Percentiles rank a stretch among this genome's conserved stretches.
phyloP scores from a whole-genome alignment of 1,140 invertebrate species.

The Platyscapa corneri region DNA sequence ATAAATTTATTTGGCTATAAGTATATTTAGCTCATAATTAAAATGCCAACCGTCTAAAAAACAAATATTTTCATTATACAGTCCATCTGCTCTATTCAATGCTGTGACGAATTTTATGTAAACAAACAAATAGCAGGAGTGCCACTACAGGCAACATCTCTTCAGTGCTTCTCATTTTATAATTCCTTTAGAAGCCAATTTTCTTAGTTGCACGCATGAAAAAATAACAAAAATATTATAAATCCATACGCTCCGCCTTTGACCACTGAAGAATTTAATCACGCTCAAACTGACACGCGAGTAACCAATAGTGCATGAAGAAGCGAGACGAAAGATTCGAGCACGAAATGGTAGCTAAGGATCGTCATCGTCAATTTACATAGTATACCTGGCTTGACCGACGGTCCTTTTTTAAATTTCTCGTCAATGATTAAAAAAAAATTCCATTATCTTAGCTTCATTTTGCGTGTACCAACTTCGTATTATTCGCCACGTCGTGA shows the following conservation, averaged over 20 bases:
- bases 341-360: conserved; percentile 2
- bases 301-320: conserved; percentile 41
- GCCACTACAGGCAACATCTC: not conserved
- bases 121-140: not conserved
- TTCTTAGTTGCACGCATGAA: conserved; percentile 6
- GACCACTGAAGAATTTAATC: conserved; percentile 33
- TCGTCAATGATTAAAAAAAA: conserved; percentile 7
- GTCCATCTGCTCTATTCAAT: no score
- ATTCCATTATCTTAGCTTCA: not conserved
- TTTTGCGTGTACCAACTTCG: not conserved
- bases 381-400: conserved; percentile 29
- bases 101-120: no score
- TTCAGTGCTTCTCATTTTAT: not conserved
- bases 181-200: not conserved
- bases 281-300: conserved; percentile 23
- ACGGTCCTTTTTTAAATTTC: conserved; percentile 11
- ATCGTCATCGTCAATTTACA: conserved; percentile 44
- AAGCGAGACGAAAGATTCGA: conserved; percentile 2
- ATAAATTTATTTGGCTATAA: no score
- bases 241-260: conserved; percentile 14
- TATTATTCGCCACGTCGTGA: not conserved
- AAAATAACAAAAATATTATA: conserved; percentile 13
- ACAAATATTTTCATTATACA: no score
- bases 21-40: no score
- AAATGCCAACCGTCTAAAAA: no score